Percentiles rank a stretch among this genome's conserved stretches.
phyloP scores from a whole-genome alignment of 2,888 invertebrate genomes.

The Drosophila prostipennis region DNA sequence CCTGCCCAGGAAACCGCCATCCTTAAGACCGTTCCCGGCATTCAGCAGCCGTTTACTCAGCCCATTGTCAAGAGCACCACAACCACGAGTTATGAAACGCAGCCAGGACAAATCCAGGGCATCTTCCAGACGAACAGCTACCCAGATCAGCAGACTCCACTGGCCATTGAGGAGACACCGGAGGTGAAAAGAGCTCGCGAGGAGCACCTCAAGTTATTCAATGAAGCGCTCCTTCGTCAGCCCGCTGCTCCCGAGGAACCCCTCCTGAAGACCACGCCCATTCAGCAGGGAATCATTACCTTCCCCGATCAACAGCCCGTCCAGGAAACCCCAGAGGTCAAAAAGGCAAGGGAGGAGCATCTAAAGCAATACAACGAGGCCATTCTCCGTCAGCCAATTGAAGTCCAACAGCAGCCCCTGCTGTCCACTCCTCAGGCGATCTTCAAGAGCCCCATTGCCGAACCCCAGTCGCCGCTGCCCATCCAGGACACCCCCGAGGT shows the following conservation, averaged over 20 bases:
- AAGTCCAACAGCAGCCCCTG: slow-evolving; percentile 35
- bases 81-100: neutral
- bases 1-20: slow-evolving; percentile 5
- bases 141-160: slow-evolving; percentile 30
- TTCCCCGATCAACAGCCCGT: slow-evolving; percentile 37
- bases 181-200: slow-evolving; percentile 73
- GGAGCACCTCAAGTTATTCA: slow-evolving; percentile 69
- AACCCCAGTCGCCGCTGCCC: slow-evolving; percentile 12
- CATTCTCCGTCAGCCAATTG: slow-evolving; percentile 45
- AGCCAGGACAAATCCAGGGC: slow-evolving; percentile 1
- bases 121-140: slow-evolving; percentile 7
- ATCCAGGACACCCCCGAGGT: slow-evolving; percentile 33
- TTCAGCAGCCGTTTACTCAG: slow-evolving; percentile 27
- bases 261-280: slow-evolving; percentile 18
- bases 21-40: slow-evolving; percentile 19
- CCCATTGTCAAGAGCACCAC: slow-evolving; percentile 3
- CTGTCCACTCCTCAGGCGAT: slow-evolving; percentile 38
- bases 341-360: slow-evolving; percentile 69
- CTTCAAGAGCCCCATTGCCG: slow-evolving; percentile 28
- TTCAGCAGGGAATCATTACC: slow-evolving; percentile 2
- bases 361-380: slow-evolving; percentile 61
- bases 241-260: slow-evolving; percentile 1
- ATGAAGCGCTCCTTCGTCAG: slow-evolving; percentile 58
- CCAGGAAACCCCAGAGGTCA: slow-evolving; percentile 72
- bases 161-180: slow-evolving; percentile 63